These are phyloP conservation scores for Heliconius ethilla DNA, from an alignment of 2,888 invertebrate species.

Conservation along the genomic window DNA sequence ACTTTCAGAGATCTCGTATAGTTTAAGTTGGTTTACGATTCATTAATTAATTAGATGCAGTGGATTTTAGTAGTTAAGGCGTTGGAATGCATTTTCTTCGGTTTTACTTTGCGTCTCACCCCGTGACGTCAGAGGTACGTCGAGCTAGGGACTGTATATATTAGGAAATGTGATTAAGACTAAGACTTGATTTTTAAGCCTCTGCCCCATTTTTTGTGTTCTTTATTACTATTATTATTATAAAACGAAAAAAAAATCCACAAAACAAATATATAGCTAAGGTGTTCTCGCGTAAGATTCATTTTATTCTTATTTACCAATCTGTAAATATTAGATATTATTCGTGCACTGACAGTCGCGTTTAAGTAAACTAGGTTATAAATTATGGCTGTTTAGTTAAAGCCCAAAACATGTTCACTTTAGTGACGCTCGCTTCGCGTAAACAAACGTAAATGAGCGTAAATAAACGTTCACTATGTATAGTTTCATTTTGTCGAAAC, in stretches of 20 bases:
- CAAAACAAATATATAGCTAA: conserved; percentile 37
- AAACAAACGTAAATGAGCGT: conserved; percentile 30
- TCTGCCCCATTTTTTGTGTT: conserved; percentile 65
- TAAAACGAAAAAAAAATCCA: conserved; percentile 39
- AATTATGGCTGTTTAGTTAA: conserved; percentile 73
- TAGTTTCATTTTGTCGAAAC: conserved; percentile 52
- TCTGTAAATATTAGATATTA: conserved; percentile 75
- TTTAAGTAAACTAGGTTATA: conserved; percentile 72
- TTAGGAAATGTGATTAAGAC: conserved; percentile 55
- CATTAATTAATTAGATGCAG: conserved; percentile 71
- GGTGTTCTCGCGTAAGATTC: conserved; percentile 53
- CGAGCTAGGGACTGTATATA: conserved; percentile 59
- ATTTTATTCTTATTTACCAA: conserved; percentile 61
- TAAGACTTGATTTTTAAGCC: conserved; percentile 58
- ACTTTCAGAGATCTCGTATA: conserved; percentile 82
- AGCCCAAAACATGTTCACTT: conserved; percentile 50
- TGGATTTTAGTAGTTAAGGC: conserved; percentile 60
- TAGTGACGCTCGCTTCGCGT: conserved; percentile 58
- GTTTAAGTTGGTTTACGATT: conserved; percentile 77
- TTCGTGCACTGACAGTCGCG: conserved; percentile 75
- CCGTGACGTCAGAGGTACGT: conserved; percentile 52
- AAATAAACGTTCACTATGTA: conserved; percentile 47
- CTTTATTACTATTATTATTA: conserved; percentile 53
- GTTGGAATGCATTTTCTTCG: conserved; percentile 24
- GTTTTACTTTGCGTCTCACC: conserved; percentile 40